phyloP scores from a whole-genome alignment of 1,140 invertebrate species.

The Whitmania pigra region DNA sequence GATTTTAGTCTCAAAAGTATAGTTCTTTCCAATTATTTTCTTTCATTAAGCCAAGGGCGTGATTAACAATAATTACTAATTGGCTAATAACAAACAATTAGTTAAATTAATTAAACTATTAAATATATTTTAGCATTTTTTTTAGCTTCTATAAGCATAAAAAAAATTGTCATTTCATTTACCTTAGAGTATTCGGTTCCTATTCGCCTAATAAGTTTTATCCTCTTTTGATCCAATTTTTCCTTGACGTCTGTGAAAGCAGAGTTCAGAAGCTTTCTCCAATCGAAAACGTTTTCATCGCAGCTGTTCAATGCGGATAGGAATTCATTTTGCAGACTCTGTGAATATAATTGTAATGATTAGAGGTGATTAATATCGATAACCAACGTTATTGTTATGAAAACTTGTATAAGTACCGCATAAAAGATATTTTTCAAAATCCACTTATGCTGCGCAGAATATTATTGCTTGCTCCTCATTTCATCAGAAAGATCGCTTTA shows the following conservation, averaged over 20 bases:
- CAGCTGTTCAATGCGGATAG: background rate
- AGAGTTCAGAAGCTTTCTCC: background rate
- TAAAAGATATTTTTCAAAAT: background rate
- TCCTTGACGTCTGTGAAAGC: slow-evolving; percentile 4
- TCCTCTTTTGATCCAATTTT: slow-evolving; percentile 4
- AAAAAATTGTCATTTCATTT: too few relatives aligned
- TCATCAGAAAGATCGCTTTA: too few relatives aligned
- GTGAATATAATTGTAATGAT: background rate
- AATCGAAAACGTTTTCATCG: background rate
- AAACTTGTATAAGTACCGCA: background rate
- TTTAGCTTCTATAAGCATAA: too few relatives aligned
- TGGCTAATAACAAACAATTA: too few relatives aligned
- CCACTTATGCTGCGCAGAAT: background rate
- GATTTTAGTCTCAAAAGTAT: too few relatives aligned
- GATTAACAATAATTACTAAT: too few relatives aligned
- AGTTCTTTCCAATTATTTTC: too few relatives aligned
- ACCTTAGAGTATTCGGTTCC: too few relatives aligned
- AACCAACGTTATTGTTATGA: background rate
- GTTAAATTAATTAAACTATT: too few relatives aligned
- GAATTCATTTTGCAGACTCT: slow-evolving; percentile 4
- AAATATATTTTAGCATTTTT: too few relatives aligned
- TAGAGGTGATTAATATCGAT: background rate
- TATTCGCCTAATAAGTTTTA: background rate
- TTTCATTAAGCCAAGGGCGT: too few relatives aligned
- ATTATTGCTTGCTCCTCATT: background rate